Conservation (phyloP, 2,888 invertebrate species). For the Seira ritae region DNA sequence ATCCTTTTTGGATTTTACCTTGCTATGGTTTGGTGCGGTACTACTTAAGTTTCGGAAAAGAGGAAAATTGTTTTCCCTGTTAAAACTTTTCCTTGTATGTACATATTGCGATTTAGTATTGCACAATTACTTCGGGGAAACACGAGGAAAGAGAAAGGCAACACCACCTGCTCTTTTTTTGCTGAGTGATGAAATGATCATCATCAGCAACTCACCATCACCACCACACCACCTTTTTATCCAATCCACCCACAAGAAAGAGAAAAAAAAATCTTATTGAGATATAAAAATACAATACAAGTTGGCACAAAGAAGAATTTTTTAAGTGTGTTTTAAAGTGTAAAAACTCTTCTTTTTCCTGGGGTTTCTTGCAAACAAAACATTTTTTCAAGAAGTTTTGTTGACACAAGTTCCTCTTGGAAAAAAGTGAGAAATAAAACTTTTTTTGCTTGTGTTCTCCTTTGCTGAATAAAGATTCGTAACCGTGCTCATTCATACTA, state of each 20-base stretch:
- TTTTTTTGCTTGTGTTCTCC: constrained; percentile 18
- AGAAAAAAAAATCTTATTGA: constrained; percentile 19
- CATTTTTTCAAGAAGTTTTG: constrained; percentile 35
- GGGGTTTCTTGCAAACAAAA: constrained; percentile 49
- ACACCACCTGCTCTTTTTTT: no score
- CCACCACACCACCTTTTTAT: not conserved
- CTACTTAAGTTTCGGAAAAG: not conserved
- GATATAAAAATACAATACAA: no score
- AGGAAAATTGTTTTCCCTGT: not conserved
- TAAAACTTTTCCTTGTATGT: not conserved
- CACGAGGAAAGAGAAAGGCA: no score
- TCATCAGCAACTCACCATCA: no score
- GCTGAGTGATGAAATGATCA: no score
- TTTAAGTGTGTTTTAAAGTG: no score
- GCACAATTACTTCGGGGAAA: no score
- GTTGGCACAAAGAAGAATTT: no score
- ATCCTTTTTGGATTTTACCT: not conserved
- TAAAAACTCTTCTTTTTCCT: constrained; percentile 13
- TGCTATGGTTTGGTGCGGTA: no score
- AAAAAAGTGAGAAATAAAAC: constrained; percentile 19
- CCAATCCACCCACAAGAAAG: not conserved
- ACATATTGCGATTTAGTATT: no score
- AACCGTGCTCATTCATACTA: not conserved
- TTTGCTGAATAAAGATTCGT: not conserved
- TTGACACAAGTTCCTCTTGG: constrained; percentile 46